phyloP scores from a whole-genome alignment of 2,113 vertebrate genomes.

The Ammodytes marinus region DNA sequence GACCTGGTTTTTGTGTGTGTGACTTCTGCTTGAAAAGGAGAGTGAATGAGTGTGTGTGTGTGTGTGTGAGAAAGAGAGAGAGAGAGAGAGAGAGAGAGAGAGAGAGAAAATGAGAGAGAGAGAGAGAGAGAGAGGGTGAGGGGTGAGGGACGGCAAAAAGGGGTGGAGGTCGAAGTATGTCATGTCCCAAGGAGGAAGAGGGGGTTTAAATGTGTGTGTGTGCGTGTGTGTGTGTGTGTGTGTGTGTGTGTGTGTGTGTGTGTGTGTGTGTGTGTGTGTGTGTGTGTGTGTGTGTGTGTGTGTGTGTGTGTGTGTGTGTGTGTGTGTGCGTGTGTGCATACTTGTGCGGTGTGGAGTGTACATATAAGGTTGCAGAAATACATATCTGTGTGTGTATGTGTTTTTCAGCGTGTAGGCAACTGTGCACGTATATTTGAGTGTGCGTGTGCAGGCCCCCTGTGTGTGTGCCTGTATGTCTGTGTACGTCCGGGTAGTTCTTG shows the following conservation, averaged over 20 bases:
- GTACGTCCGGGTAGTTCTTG: not conserved
- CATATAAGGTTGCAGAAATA: conserved; percentile 7
- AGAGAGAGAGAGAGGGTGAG: conserved; percentile 6
- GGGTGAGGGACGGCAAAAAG: conserved; percentile 33
- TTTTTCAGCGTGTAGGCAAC: not conserved
- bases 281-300: conserved; percentile 19
- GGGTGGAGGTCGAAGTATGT: conserved; percentile 58
- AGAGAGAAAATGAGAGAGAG: not conserved
- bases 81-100: conserved; percentile 40
- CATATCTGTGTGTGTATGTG: not conserved
- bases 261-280: conserved; percentile 2
- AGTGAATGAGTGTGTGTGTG: conserved; percentile 53
- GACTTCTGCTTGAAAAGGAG: conserved; percentile 44
- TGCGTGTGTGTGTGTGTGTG: conserved; percentile 20
- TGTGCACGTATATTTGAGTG: not conserved
- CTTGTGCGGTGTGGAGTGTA: too few relatives aligned
- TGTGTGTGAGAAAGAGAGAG: conserved; percentile 41
- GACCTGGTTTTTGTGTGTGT: conserved; percentile 78
- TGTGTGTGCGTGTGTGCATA: not conserved
- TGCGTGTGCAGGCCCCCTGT: not conserved
- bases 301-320: conserved; percentile 6
- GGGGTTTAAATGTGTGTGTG: not conserved
- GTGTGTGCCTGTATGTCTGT: conserved; percentile 7
- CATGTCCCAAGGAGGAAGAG: conserved; percentile 9
- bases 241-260: conserved; percentile 6